Evolutionary conservation across 2,888 invertebrate genomes (phyloP).

Genomic region (Clistopyga incitator): DNA sequence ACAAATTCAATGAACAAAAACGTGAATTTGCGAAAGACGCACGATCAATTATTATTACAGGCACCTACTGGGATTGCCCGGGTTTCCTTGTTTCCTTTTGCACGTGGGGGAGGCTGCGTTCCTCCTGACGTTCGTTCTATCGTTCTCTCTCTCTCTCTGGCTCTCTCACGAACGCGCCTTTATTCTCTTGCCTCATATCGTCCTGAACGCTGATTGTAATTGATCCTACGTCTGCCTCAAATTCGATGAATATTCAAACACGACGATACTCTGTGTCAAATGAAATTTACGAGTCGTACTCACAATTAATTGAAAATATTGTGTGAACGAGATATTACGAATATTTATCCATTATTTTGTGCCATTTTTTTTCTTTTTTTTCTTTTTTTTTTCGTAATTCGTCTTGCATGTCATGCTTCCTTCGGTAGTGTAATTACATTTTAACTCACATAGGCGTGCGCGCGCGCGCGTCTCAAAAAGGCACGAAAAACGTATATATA

Average conservation of each 20-base stretch:
- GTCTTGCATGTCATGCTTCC: slow-evolving; percentile 84
- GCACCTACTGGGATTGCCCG: slow-evolving; percentile 35
- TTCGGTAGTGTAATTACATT: slow-evolving; percentile 82
- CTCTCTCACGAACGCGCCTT: slow-evolving; percentile 51
- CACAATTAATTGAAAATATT: background rate
- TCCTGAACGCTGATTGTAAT: slow-evolving; percentile 44
- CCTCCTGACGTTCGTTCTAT: slow-evolving; percentile 53
- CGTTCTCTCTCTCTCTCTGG: slow-evolving; percentile 39
- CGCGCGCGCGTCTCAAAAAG: slow-evolving; percentile 71
- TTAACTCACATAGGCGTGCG: slow-evolving; percentile 76
- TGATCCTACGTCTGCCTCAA: slow-evolving; percentile 61
- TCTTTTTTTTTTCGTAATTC: slow-evolving; percentile 81
- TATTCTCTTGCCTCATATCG: slow-evolving; percentile 42
- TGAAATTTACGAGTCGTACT: background rate
- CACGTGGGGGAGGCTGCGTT: slow-evolving; percentile 69
- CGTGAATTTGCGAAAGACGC: slow-evolving; percentile 56
- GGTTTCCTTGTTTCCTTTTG: slow-evolving; percentile 66
- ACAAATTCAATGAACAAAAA: slow-evolving; percentile 54
- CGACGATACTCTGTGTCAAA: background rate
- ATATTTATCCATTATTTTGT: slow-evolving; percentile 73
- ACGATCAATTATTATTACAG: slow-evolving; percentile 37
- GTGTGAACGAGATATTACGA: slow-evolving; percentile 61
- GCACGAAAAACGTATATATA: slow-evolving; percentile 60
- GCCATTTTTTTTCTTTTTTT: slow-evolving; percentile 76
- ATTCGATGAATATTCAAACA: background rate